A percentile compares a stretch with the other conserved stretches of the same genome.
These are phyloP conservation scores for Napeogenes inachia DNA, from an alignment of 2,888 invertebrate species.

Conservation along the genomic window DNA sequence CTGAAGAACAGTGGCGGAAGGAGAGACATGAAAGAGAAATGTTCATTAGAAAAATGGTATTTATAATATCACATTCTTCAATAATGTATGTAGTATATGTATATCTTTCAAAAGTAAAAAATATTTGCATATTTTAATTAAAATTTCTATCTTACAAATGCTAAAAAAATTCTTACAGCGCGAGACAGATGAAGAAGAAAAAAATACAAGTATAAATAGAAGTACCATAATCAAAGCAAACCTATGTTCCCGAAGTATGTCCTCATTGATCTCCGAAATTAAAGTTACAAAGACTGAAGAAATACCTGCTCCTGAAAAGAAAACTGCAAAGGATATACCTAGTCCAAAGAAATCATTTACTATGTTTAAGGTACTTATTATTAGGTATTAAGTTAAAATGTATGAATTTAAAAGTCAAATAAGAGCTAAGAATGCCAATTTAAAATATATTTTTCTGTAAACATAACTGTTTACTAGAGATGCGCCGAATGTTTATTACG, in stretches of 20 bases:
- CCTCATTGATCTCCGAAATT: constrained; percentile 47
- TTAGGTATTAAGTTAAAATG: background rate
- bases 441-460: background rate
- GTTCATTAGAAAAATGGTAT: constrained; percentile 81
- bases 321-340: constrained; percentile 52
- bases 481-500: too few relatives aligned
- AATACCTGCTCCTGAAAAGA: constrained; percentile 44
- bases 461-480: too few relatives aligned
- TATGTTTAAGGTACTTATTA: constrained; percentile 57
- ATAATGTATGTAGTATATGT: too few relatives aligned
- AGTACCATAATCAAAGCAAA: constrained; percentile 63
- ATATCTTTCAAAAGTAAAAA: too few relatives aligned
- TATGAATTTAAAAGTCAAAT: background rate
- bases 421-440: background rate
- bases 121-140: background rate
- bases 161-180: constrained; percentile 45
- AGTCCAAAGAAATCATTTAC: constrained; percentile 66
- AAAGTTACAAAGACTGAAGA: constrained; percentile 35
- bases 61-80: background rate
- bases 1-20: constrained; percentile 87
- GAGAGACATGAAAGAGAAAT: constrained; percentile 88
- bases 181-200: constrained; percentile 52
- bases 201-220: constrained; percentile 49
- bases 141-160: background rate
- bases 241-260: constrained; percentile 52